Evolutionary conservation across 1,140 invertebrate species (phyloP), one percentile per base, ranked within the genome.

Genomic region (Diorhabda sublineata): DNA sequence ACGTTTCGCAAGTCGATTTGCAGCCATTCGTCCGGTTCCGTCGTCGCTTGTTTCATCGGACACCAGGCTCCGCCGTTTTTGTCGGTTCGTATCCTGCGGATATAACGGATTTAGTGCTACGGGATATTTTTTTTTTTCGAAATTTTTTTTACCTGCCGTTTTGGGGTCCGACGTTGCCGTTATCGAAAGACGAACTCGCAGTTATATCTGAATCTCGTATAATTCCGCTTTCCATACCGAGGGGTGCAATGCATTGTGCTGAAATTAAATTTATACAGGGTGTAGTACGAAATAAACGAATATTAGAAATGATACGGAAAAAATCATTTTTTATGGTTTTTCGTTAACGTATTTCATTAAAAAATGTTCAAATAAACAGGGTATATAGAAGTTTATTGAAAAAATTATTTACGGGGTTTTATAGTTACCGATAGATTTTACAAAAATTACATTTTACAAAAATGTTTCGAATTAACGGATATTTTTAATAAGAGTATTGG

Each of bases 171-270:
- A 95, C 93, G 80, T 93, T 95, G 78, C 92, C 92, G 77, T 89
- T 88, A 81, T 96, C 93, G 83, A 94, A 95, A 56, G 93, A 94
- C 58, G 93, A 95, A 70, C 92, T 94, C 69, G 93, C 94, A 11
- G 88, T 90, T 71, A 97, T 92, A 80, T 93, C 91, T 72, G 87
- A 85, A 81, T 96, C 92, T 68, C 89, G 88, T 74, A 97, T 96
- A 75, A 87, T 87, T 71, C 93, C 93, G 77, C 91, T 93, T 85
- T 96, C 92, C 93, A 97, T 95, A 68, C 94, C 94, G 70, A 97
- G 85, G n/a, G 94, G 87, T 64, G 88, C 86, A 75, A 88, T 89
- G 83, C 93, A 95, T 85, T 91, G 88, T 75, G 87, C 92, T 93
- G 86, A 52, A 87, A 89, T 73, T 66, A 70, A 3, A 52, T 6